A percentile compares a stretch with the other conserved stretches of the same genome.
phyloP scores from a whole-genome alignment of 2,888 invertebrate species.

The Noctuana brunneofusca region DNA sequence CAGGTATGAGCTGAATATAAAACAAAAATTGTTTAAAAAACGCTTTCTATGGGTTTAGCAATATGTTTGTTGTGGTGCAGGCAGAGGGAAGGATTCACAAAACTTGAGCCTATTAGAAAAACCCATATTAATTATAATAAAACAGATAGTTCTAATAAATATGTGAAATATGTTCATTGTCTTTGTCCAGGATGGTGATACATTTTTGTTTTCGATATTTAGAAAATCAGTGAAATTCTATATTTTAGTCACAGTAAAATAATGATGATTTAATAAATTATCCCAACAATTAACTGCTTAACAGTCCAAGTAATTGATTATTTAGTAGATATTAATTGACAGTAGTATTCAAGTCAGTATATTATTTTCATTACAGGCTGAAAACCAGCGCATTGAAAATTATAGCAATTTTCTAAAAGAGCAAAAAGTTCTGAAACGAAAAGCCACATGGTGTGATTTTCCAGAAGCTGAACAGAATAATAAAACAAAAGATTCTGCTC shows the following conservation, averaged over 20 bases:
- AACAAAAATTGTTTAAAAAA: not conserved
- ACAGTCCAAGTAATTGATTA: too few relatives aligned
- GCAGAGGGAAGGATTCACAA: not conserved
- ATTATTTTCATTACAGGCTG: constrained; percentile 60
- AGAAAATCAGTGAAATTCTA: too few relatives aligned
- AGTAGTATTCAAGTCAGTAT: not conserved
- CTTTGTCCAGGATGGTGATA: too few relatives aligned
- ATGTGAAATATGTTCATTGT: too few relatives aligned
- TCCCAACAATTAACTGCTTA: too few relatives aligned
- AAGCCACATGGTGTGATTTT: constrained; percentile 83
- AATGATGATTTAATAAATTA: too few relatives aligned
- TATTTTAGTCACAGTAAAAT: too few relatives aligned
- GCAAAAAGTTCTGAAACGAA: constrained; percentile 68
- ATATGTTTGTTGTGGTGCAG: not conserved
- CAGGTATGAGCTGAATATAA: not conserved
- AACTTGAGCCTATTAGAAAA: too few relatives aligned
- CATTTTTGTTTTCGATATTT: too few relatives aligned
- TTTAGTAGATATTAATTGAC: not conserved
- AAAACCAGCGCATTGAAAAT: constrained; percentile 74
- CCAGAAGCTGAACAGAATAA: constrained; percentile 62
- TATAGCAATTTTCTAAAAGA: constrained; percentile 80
- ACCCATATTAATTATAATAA: too few relatives aligned
- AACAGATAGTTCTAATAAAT: too few relatives aligned
- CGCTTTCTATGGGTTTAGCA: too few relatives aligned
- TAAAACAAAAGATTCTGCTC: constrained; percentile 23